These are phyloP conservation scores for Drepana arcuata DNA, from an alignment of 1,140 invertebrate species.

Conservation along the genomic window DNA sequence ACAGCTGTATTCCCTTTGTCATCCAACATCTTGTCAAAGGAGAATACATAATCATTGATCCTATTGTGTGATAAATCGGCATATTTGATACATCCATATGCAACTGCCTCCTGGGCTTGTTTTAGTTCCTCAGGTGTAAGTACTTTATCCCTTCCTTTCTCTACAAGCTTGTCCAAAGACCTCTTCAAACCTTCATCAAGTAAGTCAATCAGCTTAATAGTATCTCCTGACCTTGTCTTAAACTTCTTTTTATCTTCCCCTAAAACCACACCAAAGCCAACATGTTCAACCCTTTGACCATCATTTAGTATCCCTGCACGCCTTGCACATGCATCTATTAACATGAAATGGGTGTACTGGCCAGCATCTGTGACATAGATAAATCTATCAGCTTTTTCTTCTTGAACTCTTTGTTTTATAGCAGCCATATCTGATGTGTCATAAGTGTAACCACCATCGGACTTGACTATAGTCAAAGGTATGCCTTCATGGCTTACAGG, in stretches of 20 bases:
- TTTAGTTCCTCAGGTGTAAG: conserved; percentile 88
- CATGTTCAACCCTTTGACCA: conserved; percentile 86
- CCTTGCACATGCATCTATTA: conserved; percentile 80
- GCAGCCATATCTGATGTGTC: conserved; percentile 98
- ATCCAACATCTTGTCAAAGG: conserved; percentile 99
- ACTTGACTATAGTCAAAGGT: conserved; percentile 96
- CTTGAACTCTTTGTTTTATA: conserved; percentile 88
- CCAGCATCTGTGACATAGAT: conserved; percentile 97
- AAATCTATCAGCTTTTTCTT: conserved; percentile 92
- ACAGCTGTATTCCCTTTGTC: conserved; percentile 99
- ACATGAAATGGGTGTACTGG: conserved; percentile 91
- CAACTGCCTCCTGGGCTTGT: conserved; percentile 90
- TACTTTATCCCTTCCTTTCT: conserved; percentile 93
- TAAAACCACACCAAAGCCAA: conserved; percentile 96
- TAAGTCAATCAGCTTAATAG: conserved; percentile 91
- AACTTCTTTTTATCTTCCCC: conserved; percentile 99
- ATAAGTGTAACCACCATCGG: conserved; percentile 98
- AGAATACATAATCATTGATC: conserved; percentile 97
- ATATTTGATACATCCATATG: conserved; percentile 99
- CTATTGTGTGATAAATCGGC: conserved; percentile 96
- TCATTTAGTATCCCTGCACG: conserved; percentile 79
- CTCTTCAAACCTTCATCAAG: conserved; percentile 94
- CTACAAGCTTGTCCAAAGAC: conserved; percentile 87
- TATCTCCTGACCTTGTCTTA: conserved; percentile 98
- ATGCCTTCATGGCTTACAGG: conserved; percentile 73